Percentiles rank a stretch among this genome's conserved stretches.
Conservation (phyloP, 1,140 invertebrate species). For the Lepidurus arcticus region DNA sequence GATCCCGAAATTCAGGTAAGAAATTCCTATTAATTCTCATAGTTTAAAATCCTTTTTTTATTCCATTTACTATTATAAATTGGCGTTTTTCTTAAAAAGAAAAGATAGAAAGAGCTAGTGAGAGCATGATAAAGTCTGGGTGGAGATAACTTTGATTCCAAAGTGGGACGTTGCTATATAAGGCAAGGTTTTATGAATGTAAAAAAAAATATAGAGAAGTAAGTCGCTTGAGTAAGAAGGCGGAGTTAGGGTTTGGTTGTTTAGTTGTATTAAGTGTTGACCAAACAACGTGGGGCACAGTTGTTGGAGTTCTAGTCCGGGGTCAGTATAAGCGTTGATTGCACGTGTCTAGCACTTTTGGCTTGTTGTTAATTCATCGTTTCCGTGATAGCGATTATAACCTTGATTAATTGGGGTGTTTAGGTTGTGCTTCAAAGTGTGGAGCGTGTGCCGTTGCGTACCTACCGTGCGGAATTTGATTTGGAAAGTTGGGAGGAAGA, state of each 20-base stretch:
- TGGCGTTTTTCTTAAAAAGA: not conserved
- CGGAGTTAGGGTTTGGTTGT: not conserved
- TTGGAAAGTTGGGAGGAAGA: not conserved
- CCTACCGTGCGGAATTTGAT: slow-evolving; percentile 9
- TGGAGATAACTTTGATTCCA: not conserved
- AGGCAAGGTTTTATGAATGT: not conserved
- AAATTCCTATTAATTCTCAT: slow-evolving; percentile 39
- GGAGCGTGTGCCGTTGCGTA: slow-evolving; percentile 10
- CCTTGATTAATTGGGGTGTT: slow-evolving; percentile 1
- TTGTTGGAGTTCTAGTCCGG: not conserved
- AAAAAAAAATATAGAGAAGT: not conserved
- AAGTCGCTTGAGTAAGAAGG: not conserved
- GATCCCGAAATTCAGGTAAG: slow-evolving; percentile 59
- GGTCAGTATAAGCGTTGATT: not conserved
- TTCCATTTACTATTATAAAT: not conserved
- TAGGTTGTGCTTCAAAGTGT: slow-evolving; percentile 14
- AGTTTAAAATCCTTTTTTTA: not conserved
- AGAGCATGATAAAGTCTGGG: slow-evolving; percentile 19
- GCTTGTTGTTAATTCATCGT: not conserved
- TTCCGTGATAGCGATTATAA: slow-evolving; percentile 4
- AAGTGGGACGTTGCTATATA: not conserved
- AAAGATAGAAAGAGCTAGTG: not conserved
- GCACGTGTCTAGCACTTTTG: not conserved
- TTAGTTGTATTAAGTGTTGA: slow-evolving; percentile 9
- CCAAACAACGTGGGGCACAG: not conserved